Evolutionary conservation across 2,888 invertebrate species (phyloP), one percentile per base, ranked within the genome.

Genomic region (Eristalis tenax): DNA sequence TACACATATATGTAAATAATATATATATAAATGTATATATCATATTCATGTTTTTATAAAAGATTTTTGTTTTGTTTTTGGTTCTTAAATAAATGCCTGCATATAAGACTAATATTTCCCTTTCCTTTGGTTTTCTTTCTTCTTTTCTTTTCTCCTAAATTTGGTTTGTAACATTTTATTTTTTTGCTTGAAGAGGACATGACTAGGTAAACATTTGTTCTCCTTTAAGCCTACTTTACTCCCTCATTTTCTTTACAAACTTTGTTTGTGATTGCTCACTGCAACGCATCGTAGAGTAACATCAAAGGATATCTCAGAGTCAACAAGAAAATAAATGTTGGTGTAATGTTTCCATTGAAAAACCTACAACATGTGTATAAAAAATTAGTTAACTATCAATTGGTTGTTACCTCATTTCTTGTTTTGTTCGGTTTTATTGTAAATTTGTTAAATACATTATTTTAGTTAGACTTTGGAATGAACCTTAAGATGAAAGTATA

Each of bases 321-420:
- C 73, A 73, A 50, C 73, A 59, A 79, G 10, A 73, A 74, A 63
- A 63, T 59, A 71, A 32, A 10, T 32, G 32, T 35, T 61, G 68
- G 23, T 68, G 75, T 65, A 76, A 76, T 57, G 71, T 64, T 79
- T 73, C 76, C 8, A 66, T 87, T 76, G 83, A 87, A 87, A 87
- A 87, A 75, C 76, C 87, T 87, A 87, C 87, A 76, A 22, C 78
- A 40, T 28, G 79, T 83, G 87, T 87, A 87, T 83, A 87, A 79
- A 87, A 87, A 83, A 83, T 83, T 87, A 87, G 87, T 87, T 87
- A 87, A 87, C 87, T 87, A 87, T 87, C 75, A 59, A 79, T 83
- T 80, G 23, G 56, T 83, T 61, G 66, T 28, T 56, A 70, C n/a
- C 65, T 65, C n/a, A 65, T 65, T 38, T n/a, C 6, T 65, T 65